Evolutionary conservation across 2,113 vertebrate species (phyloP).

Genomic region (Microcebus ravelobensis): DNA sequence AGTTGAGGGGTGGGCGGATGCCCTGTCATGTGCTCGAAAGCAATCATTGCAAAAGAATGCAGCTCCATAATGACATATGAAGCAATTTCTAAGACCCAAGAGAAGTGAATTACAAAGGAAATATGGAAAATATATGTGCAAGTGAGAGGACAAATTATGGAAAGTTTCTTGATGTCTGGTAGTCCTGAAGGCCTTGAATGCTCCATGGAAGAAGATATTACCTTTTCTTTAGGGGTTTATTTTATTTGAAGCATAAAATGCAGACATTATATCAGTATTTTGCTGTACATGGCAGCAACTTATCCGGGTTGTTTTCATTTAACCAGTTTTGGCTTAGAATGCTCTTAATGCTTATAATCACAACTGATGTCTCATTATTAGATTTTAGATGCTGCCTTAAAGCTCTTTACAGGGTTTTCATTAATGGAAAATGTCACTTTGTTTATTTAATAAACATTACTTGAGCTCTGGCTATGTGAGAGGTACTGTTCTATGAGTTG

Average conservation of each 20-base stretch:
- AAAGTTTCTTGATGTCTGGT: neutral
- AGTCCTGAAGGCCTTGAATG: neutral
- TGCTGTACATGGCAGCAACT: neutral
- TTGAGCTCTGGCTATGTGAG: neutral
- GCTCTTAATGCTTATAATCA: neutral
- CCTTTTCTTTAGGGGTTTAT: neutral
- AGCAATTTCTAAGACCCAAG: neutral
- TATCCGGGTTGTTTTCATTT: slow-evolving; percentile 22
- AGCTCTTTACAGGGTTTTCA: slow-evolving; percentile 8
- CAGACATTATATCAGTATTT: neutral
- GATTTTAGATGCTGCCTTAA: neutral
- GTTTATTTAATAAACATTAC: slow-evolving; percentile 35
- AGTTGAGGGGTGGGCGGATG: neutral
- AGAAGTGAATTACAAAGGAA: slow-evolving; percentile 8
- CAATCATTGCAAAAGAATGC: neutral
- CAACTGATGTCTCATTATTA: neutral
- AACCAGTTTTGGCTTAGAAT: slow-evolving; percentile 15
- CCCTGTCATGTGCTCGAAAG: neutral
- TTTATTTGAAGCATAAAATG: neutral
- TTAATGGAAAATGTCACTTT: neutral
- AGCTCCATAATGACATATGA: slow-evolving; percentile 7
- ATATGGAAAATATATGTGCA: neutral
- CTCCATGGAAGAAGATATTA: neutral
- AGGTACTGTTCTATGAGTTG: neutral
- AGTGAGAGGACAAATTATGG: slow-evolving; percentile 15